A percentile compares a stretch with the other conserved stretches of the same genome.
These are phyloP conservation scores for Chaetodon trifasciatus DNA, from an alignment of 2,797 vertebrate genomes.

Conservation along the genomic window DNA sequence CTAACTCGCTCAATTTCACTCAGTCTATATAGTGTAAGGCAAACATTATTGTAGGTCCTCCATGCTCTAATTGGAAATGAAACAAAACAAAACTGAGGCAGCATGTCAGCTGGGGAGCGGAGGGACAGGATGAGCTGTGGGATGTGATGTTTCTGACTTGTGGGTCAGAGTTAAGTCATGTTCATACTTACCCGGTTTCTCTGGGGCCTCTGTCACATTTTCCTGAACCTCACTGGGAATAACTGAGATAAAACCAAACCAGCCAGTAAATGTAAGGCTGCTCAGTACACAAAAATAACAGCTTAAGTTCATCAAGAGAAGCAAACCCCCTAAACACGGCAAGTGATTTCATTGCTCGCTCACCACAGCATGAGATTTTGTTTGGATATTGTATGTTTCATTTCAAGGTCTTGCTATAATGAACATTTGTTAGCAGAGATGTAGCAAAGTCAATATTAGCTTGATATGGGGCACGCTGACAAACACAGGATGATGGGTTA, in stretches of 20 bases:
- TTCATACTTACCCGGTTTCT: conserved; percentile 85
- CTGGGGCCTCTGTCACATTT: conserved; percentile 82
- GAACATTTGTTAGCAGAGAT: conserved; percentile 47
- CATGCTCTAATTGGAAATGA: conserved; percentile 30
- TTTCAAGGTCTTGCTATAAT: conserved; percentile 18
- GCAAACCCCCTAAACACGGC: conserved; percentile 21
- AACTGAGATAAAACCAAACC: conserved; percentile 88
- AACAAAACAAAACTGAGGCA: conserved; percentile 53
- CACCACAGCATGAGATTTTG: conserved; percentile 6
- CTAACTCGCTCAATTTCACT: background rate
- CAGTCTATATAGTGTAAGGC: background rate
- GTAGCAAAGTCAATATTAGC: conserved; percentile 55
- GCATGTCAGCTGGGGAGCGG: conserved; percentile 59
- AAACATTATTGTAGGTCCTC: conserved; percentile 15
- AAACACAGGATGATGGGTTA: conserved; percentile 39
- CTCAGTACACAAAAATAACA: conserved; percentile 69
- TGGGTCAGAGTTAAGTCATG: conserved; percentile 66
- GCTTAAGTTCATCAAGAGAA: conserved; percentile 50
- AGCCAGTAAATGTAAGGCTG: conserved; percentile 82
- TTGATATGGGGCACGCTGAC: conserved; percentile 43
- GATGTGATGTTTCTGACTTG: conserved; percentile 80
- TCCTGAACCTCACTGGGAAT: conserved; percentile 88
- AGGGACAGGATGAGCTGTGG: conserved; percentile 73
- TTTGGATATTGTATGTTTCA: conserved; percentile 12
- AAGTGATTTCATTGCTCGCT: conserved; percentile 22